phyloP scores from a whole-genome alignment of 2,888 invertebrate genomes.

The Macaria liturata region DNA sequence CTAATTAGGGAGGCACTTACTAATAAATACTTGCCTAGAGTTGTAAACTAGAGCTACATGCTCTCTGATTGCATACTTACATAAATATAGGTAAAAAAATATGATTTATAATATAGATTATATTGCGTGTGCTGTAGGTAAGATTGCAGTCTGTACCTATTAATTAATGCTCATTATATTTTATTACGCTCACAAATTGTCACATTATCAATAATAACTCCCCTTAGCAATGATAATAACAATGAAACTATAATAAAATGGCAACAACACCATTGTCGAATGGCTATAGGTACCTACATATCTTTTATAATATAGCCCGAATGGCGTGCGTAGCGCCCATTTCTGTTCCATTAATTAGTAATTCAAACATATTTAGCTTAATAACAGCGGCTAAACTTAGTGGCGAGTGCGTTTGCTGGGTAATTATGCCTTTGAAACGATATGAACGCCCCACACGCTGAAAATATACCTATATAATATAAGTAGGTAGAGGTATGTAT shows the following conservation, averaged over 20 bases:
- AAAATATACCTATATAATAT: not conserved
- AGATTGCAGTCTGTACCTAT: too few relatives aligned
- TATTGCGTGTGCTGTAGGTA: too few relatives aligned
- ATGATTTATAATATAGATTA: too few relatives aligned
- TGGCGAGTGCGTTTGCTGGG: constrained; percentile 56
- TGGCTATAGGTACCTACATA: constrained; percentile 23
- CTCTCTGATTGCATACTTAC: too few relatives aligned
- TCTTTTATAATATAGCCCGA: constrained; percentile 25
- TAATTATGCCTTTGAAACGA: constrained; percentile 55
- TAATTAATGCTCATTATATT: too few relatives aligned
- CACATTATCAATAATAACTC: not conserved
- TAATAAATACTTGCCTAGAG: too few relatives aligned
- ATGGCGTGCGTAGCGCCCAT: constrained; percentile 65
- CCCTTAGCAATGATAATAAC: constrained; percentile 26
- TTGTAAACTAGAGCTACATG: too few relatives aligned
- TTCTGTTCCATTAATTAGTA: constrained; percentile 65
- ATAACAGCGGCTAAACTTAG: constrained; percentile 66
- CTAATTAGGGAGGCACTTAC: too few relatives aligned
- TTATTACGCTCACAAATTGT: too few relatives aligned
- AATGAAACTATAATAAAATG: constrained; percentile 41
- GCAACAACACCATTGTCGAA: constrained; percentile 31
- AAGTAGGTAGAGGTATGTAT: too few relatives aligned
- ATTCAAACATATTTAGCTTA: constrained; percentile 78
- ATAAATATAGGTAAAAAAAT: too few relatives aligned
- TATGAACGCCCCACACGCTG: constrained; percentile 19